Evolutionary conservation across 2,113 vertebrate genomes (phyloP).

Genomic region (Epinephelus lanceolatus): DNA sequence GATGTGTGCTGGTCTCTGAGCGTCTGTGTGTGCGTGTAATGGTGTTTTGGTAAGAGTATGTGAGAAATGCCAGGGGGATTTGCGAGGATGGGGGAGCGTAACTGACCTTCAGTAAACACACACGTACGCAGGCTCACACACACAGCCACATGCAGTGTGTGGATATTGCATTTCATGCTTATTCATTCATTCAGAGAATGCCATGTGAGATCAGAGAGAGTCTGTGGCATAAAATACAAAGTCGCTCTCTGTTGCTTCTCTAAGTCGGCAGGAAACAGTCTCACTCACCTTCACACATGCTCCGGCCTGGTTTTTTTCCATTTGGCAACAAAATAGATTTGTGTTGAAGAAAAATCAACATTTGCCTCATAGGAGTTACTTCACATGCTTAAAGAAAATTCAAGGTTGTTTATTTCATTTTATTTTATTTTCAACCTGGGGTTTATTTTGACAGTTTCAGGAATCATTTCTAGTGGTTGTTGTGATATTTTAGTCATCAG

Average conservation of each 20-base stretch:
- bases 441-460: background rate
- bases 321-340: slow-evolving; percentile 14
- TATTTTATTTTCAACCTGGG: background rate
- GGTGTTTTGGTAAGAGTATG: slow-evolving; percentile 47
- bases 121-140: slow-evolving; percentile 32
- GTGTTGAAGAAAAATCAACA: slow-evolving; percentile 2
- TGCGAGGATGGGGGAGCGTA: slow-evolving; percentile 38
- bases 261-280: slow-evolving; percentile 9
- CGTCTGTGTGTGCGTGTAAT: slow-evolving; percentile 38
- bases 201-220: slow-evolving; percentile 35
- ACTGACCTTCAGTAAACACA: slow-evolving; percentile 67
- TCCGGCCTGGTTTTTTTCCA: background rate
- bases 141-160: slow-evolving; percentile 15
- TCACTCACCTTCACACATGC: slow-evolving; percentile 28
- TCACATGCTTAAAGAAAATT: background rate
- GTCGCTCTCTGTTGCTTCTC: slow-evolving; percentile 6
- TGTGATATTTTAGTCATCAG: background rate
- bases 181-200: slow-evolving; percentile 52
- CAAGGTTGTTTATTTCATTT: background rate
- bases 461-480: background rate
- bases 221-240: slow-evolving; percentile 15
- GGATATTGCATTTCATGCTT: slow-evolving; percentile 61
- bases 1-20: slow-evolving; percentile 23
- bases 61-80: slow-evolving; percentile 55
- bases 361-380: background rate